phyloP scores from a whole-genome alignment of 1,140 invertebrate species.

The Caenorhabditis latens region DNA sequence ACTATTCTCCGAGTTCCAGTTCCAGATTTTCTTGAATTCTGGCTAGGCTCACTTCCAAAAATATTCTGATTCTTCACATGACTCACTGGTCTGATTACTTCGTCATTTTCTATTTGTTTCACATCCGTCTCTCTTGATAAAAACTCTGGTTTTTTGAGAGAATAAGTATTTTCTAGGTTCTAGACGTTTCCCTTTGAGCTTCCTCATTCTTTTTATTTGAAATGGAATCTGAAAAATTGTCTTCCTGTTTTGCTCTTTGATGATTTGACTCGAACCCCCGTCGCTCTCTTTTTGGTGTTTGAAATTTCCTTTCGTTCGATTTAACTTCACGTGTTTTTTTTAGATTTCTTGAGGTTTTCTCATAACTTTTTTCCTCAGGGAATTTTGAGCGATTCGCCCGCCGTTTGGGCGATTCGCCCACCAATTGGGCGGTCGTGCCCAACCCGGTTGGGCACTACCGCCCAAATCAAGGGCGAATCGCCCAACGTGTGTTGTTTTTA shows the following conservation, averaged over 20 bases:
- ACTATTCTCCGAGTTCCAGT: too few relatives aligned
- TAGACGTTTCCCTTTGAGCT: neutral
- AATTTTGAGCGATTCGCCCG: too few relatives aligned
- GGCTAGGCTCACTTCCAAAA: too few relatives aligned
- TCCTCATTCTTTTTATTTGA: neutral
- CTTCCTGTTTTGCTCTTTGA: neutral
- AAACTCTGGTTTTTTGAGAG: neutral
- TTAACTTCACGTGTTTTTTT: neutral
- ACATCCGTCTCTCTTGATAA: neutral
- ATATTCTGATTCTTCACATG: too few relatives aligned
- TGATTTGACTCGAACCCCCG: neutral
- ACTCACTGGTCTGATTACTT: neutral
- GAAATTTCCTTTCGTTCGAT: neutral
- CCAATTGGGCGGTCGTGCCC: too few relatives aligned
- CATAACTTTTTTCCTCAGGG: neutral
- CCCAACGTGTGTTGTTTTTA: too few relatives aligned
- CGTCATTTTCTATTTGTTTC: slow-evolving; percentile 12
- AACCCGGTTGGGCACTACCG: too few relatives aligned
- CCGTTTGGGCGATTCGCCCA: too few relatives aligned
- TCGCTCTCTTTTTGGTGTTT: slow-evolving; percentile 12
- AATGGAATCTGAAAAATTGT: neutral
- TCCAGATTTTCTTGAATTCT: too few relatives aligned
- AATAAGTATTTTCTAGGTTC: neutral
- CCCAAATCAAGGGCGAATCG: too few relatives aligned
- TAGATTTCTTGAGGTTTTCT: neutral